Evolutionary conservation across 2,888 invertebrate genomes (phyloP).

Genomic region (Muscina levida): DNA sequence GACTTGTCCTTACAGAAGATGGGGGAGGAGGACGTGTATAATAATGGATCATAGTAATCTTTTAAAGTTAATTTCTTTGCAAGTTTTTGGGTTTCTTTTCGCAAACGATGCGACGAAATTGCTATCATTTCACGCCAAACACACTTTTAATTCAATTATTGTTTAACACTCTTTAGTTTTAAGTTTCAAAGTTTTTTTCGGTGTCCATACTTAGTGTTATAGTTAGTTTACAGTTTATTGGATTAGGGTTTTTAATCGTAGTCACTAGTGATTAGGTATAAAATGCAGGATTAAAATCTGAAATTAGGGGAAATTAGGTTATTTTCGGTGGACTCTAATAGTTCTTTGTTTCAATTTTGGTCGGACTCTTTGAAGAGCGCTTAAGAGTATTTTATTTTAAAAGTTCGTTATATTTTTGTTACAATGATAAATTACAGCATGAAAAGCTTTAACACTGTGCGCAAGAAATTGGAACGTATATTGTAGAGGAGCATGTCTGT

Average conservation of each 20-base stretch:
- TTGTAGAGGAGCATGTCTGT: no score
- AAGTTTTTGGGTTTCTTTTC: slow-evolving; percentile 37
- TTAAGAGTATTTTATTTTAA: no score
- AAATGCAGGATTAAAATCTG: no score
- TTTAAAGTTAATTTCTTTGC: slow-evolving; percentile 31
- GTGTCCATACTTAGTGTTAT: neutral
- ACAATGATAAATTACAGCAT: no score
- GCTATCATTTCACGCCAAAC: slow-evolving; percentile 33
- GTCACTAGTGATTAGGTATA: neutral
- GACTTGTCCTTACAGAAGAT: neutral
- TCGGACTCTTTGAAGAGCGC: no score
- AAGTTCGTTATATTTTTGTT: no score
- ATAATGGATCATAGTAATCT: slow-evolving; percentile 44
- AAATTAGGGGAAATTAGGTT: no score
- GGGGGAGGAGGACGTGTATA: neutral
- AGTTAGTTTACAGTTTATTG: neutral
- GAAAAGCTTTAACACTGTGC: no score
- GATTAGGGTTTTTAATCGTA: neutral
- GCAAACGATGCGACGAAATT: slow-evolving; percentile 11
- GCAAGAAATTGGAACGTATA: no score
- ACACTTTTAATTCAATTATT: neutral
- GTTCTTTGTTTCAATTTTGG: no score
- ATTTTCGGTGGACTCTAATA: no score
- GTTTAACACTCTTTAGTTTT: neutral
- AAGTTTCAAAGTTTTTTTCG: neutral